phyloP scores from a whole-genome alignment of 2,113 vertebrate genomes.

The Nothocercus nigrocapillus region DNA sequence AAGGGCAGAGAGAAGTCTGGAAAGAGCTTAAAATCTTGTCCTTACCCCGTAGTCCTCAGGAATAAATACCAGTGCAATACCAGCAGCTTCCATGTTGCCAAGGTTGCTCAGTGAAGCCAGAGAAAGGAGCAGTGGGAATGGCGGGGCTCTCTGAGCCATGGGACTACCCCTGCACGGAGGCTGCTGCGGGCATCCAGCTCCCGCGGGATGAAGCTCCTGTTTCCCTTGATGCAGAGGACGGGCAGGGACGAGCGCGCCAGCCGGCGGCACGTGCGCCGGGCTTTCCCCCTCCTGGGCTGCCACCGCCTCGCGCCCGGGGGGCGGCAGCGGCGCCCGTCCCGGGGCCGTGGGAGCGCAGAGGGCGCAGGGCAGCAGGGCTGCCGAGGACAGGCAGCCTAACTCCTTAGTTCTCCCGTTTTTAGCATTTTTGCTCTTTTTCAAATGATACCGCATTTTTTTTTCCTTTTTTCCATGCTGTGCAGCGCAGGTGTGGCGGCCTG shows the following conservation, averaged over 20 bases:
- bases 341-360: no score
- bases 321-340: no score
- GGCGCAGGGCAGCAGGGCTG: background rate
- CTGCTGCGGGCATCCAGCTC: rapidly evolving
- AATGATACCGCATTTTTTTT: background rate
- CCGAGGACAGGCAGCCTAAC: no score
- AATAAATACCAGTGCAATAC: background rate
- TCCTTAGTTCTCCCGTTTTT: no score
- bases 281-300: background rate
- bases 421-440: background rate
- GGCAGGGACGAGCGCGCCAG: rapidly evolving
- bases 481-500: background rate
- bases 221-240: rapidly evolving
- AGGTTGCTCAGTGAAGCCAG: background rate
- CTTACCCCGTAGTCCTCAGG: background rate
- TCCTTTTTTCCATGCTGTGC: background rate
- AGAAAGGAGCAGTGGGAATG: background rate
- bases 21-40: background rate
- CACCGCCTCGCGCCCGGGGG: no score
- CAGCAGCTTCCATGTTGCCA: rapidly evolving
- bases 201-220: rapidly evolving
- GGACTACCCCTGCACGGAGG: background rate
- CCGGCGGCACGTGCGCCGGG: background rate
- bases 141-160: background rate
- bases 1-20: background rate